Percentiles rank a stretch among this genome's conserved stretches.
These are phyloP conservation scores for Sylvilagus bachmani DNA, from an alignment of 2,113 vertebrate species.

Conservation along the genomic window DNA sequence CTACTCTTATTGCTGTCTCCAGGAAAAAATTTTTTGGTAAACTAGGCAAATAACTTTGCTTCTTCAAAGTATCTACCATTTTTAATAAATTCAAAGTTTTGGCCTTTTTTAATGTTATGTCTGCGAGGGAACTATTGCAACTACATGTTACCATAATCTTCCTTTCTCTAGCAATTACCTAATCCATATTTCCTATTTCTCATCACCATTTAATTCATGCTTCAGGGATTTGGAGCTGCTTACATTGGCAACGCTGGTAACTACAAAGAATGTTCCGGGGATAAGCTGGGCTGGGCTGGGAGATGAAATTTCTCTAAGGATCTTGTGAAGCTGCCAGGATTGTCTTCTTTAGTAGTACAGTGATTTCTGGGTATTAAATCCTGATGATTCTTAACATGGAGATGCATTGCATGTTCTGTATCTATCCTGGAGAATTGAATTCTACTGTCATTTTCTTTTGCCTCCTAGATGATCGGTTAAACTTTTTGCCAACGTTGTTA, in stretches of 20 bases:
- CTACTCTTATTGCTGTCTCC: neutral
- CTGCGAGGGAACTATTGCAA: neutral
- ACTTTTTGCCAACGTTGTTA: slow-evolving; percentile 68
- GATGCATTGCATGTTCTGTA: slow-evolving; percentile 9
- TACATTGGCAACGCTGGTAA: neutral
- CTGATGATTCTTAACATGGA: neutral
- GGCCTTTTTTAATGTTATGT: neutral
- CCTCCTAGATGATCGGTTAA: slow-evolving; percentile 37
- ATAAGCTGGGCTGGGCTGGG: neutral
- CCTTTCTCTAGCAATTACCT: slow-evolving; percentile 10
- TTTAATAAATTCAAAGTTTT: neutral
- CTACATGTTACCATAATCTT: neutral
- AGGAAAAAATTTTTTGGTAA: neutral
- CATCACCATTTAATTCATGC: neutral
- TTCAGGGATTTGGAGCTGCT: neutral
- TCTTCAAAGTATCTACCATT: neutral
- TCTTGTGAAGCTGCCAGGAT: neutral
- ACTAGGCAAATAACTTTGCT: slow-evolving; percentile 2
- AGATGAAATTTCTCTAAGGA: neutral
- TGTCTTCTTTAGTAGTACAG: neutral
- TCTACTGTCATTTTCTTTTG: slow-evolving; percentile 61
- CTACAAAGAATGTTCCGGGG: neutral
- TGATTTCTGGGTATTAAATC: neutral
- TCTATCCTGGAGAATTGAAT: slow-evolving; percentile 10
- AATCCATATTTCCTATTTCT: neutral